Evolutionary conservation across 2,797 vertebrate genomes (phyloP).

Genomic region (Sebastes wilsoni): DNA sequence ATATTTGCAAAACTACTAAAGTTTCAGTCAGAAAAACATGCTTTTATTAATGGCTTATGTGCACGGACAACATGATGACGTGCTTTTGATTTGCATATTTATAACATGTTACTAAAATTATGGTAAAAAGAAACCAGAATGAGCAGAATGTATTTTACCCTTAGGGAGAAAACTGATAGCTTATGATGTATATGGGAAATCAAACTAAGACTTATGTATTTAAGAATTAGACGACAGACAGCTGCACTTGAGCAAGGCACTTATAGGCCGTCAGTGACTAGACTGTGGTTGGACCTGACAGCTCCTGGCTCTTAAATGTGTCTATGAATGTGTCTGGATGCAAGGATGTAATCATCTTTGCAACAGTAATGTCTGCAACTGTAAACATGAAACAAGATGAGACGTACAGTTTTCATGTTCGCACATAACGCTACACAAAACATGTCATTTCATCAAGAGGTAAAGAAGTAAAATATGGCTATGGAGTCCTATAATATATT

Average conservation of each 20-base stretch:
- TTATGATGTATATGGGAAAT: too few relatives aligned
- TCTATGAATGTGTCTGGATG: conserved; percentile 21
- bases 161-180: too few relatives aligned
- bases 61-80: background rate
- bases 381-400: conserved; percentile 2
- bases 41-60: background rate
- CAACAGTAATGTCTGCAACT: background rate
- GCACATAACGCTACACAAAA: background rate
- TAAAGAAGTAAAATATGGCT: background rate
- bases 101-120: background rate
- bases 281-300: conserved; percentile 54
- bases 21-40: background rate
- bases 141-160: too few relatives aligned
- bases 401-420: background rate
- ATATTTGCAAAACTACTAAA: background rate
- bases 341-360: conserved; percentile 26
- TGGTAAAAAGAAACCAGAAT: background rate
- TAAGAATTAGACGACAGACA: background rate
- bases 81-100: background rate
- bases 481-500: background rate
- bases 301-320: conserved; percentile 30
- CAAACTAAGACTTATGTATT: too few relatives aligned
- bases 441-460: background rate
- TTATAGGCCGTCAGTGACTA: conserved; percentile 32
- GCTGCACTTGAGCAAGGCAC: conserved; percentile 12